These are phyloP conservation scores for Samia ricini DNA, from an alignment of 1,140 invertebrate species.

Conservation along the genomic window DNA sequence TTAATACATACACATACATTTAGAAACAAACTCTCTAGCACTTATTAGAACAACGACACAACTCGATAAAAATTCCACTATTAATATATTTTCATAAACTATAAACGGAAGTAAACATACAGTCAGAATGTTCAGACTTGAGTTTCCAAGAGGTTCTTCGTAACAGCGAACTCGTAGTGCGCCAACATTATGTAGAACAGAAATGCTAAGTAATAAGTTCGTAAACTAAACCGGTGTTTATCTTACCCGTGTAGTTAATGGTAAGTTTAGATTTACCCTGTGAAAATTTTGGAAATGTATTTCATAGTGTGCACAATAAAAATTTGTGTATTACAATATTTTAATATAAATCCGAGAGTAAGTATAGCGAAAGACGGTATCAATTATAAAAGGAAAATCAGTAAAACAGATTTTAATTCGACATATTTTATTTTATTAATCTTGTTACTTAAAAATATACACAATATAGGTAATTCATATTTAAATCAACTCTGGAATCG, in stretches of 20 bases:
- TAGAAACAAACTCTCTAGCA: no score
- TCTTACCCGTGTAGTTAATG: constrained; percentile 19
- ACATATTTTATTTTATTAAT: no score
- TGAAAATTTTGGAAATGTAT: constrained; percentile 6
- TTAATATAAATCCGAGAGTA: background rate
- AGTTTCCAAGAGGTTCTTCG: background rate
- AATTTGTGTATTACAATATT: background rate
- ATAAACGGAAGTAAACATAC: background rate
- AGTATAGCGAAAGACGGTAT: no score
- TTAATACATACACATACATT: no score
- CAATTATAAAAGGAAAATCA: no score
- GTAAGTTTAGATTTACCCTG: constrained; percentile 15
- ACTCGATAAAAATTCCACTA: no score
- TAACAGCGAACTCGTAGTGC: constrained; percentile 5
- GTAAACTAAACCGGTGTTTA: constrained; percentile 20
- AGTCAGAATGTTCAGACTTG: background rate
- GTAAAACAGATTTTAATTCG: no score
- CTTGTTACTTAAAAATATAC: no score
- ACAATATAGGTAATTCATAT: no score
- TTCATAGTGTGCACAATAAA: background rate
- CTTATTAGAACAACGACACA: no score
- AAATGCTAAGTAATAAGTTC: constrained; percentile 19
- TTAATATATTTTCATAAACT: background rate
- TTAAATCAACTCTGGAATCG: no score
- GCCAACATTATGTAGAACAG: constrained; percentile 2